These are phyloP conservation scores for Mustelus asterias DNA, from an alignment of 2,113 vertebrate species.

Conservation along the genomic window DNA sequence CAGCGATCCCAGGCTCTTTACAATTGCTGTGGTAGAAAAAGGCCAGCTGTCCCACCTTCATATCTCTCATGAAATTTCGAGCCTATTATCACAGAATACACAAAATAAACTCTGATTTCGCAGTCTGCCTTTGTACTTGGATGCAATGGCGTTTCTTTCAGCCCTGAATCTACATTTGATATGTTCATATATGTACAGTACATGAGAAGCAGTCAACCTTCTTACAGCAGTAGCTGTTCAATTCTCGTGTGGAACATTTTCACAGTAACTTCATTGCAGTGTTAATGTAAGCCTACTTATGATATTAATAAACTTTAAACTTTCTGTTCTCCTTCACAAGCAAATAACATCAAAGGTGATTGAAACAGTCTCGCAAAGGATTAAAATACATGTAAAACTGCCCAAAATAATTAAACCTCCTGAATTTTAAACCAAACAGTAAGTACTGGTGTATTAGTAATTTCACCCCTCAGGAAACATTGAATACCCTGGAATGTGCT, in stretches of 20 bases:
- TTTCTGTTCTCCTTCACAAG: not conserved
- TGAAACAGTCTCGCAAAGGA: not conserved
- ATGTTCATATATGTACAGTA: not conserved
- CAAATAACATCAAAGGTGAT: not conserved
- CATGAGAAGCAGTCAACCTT: not conserved
- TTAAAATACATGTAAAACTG: not conserved
- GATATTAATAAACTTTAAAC: too few species aligned
- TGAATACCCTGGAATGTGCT: not conserved
- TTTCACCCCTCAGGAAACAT: not conserved
- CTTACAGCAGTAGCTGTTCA: not conserved
- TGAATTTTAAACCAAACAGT: not conserved
- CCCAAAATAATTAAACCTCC: not conserved
- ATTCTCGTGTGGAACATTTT: not conserved
- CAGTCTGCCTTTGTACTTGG: not conserved
- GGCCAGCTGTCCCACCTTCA: constrained; percentile 76
- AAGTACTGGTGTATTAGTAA: not conserved
- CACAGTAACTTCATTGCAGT: too few species aligned
- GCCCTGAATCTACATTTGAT: not conserved
- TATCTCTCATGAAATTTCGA: constrained; percentile 86
- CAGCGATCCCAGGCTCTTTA: constrained; percentile 84
- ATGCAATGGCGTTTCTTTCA: not conserved
- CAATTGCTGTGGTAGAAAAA: constrained; percentile 99
- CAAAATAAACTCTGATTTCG: not conserved
- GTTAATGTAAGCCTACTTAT: too few species aligned
- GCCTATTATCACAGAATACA: constrained; percentile 58